These are phyloP conservation scores for Prionace glauca DNA, from an alignment of 2,797 vertebrate genomes.

Conservation along the genomic window DNA sequence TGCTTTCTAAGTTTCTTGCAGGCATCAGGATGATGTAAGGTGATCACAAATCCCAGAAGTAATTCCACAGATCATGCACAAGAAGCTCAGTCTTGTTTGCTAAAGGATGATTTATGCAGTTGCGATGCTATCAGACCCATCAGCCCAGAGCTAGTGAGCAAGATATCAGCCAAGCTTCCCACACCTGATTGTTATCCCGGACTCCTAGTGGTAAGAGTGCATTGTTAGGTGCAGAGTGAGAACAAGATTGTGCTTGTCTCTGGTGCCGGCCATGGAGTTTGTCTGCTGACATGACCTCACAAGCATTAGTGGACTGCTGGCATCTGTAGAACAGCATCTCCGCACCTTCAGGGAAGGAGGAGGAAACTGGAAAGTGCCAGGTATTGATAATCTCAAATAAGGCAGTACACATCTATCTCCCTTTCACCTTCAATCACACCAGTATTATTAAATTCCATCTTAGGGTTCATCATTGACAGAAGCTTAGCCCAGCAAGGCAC, in stretches of 20 bases:
- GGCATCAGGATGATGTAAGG: background rate
- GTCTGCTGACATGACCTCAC: background rate
- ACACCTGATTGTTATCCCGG: background rate
- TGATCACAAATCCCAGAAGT: background rate
- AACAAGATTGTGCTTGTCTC: background rate
- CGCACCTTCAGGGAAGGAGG: background rate
- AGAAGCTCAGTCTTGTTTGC: background rate
- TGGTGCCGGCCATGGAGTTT: background rate
- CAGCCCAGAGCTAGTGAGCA: background rate
- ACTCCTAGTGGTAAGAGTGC: background rate
- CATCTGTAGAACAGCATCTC: background rate
- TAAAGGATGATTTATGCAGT: background rate
- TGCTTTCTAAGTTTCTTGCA: background rate
- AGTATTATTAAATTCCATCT: background rate
- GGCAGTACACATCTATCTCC: too few species aligned
- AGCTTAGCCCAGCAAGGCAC: background rate
- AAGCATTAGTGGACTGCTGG: background rate
- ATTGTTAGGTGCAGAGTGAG: background rate
- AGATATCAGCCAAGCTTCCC: background rate
- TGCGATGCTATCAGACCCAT: background rate
- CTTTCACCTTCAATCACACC: background rate
- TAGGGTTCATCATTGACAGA: background rate
- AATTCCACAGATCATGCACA: background rate
- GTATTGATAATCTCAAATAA: background rate
- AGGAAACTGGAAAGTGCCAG: background rate